Conservation (phyloP, 2,113 vertebrate genomes). For the Percina caprodes region DNA sequence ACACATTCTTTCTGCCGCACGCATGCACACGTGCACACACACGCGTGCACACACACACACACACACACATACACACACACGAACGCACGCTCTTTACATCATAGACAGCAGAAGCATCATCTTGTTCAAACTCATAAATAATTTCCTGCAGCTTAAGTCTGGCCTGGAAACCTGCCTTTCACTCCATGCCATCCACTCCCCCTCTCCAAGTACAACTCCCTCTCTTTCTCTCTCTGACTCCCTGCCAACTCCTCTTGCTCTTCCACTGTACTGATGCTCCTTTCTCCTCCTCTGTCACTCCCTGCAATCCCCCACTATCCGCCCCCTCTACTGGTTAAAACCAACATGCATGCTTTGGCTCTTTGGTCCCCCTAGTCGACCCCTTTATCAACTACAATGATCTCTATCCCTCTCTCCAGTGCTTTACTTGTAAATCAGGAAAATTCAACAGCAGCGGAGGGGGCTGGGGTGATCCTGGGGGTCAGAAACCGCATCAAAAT, state of each 20-base stretch:
- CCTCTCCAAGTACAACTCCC: constrained; percentile 68
- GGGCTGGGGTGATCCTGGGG: constrained; percentile 61
- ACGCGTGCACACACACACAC: constrained; percentile 28
- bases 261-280: constrained; percentile 57
- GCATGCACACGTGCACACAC: neutral
- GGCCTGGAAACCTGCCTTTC: constrained; percentile 83
- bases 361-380: constrained; percentile 36
- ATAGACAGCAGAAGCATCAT: constrained; percentile 76
- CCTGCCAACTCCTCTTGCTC: constrained; percentile 59
- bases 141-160: constrained; percentile 82
- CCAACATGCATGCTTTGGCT: constrained; percentile 59
- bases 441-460: constrained; percentile 62
- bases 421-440: constrained; percentile 74
- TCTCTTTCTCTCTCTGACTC: constrained; percentile 55
- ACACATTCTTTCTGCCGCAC: constrained; percentile 56
- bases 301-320: constrained; percentile 51
- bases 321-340: constrained; percentile 50
- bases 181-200: constrained; percentile 75
- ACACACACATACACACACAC: constrained; percentile 26
- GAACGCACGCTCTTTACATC: constrained; percentile 61
- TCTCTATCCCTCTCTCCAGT: constrained; percentile 61
- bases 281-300: constrained; percentile 65
- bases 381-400: constrained; percentile 55
- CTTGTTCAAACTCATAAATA: constrained; percentile 82
- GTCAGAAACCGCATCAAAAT: constrained; percentile 69